Percentiles rank a stretch among this genome's conserved stretches.
phyloP scores from a whole-genome alignment of 2,888 invertebrate species.

The Scrobipalpa atriplicella region DNA sequence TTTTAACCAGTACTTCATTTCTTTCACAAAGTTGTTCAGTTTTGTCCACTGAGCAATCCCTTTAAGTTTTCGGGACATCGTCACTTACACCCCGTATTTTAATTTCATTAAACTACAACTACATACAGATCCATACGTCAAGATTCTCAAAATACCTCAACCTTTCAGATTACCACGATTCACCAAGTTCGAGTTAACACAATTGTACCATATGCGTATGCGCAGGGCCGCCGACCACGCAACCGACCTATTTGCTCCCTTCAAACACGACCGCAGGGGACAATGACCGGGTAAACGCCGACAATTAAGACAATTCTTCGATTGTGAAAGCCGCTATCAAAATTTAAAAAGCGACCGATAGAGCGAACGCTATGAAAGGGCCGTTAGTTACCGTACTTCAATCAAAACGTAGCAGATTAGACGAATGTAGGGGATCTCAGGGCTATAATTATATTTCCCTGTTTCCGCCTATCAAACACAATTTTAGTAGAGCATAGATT shows the following conservation, averaged over 20 bases:
- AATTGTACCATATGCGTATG: not conserved
- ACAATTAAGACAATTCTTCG: constrained; percentile 23
- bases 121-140: not conserved
- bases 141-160: not conserved
- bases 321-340: constrained; percentile 23
- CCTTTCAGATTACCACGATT: constrained; percentile 14
- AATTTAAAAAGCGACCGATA: not conserved
- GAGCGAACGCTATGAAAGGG: not conserved
- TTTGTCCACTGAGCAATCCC: too few species aligned
- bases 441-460: constrained; percentile 5
- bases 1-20: too few species aligned
- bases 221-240: not conserved
- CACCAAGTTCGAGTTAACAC: constrained; percentile 3
- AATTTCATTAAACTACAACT: not conserved
- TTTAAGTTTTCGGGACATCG: too few species aligned
- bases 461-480: not conserved
- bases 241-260: constrained; percentile 25
- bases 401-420: constrained; percentile 1
- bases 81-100: too few species aligned
- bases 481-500: too few species aligned
- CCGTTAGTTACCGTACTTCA: not conserved
- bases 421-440: not conserved
- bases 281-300: constrained; percentile 27
- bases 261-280: constrained; percentile 20
- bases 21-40: too few species aligned